Evolutionary conservation across 1,140 invertebrate genomes (phyloP), one percentile per base, ranked within the genome.

Genomic region (Sycophaga agraensis): DNA sequence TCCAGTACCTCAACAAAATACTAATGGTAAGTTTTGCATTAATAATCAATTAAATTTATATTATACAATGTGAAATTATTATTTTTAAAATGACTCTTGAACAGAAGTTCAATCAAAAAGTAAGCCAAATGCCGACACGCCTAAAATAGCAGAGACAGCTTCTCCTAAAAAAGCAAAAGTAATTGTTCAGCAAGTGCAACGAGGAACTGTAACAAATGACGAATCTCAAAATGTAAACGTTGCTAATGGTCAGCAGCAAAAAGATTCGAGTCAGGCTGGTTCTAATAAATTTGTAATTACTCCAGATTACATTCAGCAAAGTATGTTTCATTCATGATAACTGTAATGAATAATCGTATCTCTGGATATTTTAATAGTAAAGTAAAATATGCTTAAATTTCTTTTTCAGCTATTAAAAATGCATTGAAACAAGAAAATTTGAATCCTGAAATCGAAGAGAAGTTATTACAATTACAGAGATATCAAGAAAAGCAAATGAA

Each of bases 371-470:
- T 31, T 6, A 31, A 31, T 31, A 31, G 11, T 31, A 31, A 31
- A 31, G 28, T 11, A 31, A 31, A 31, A 31, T 31, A 31, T 31
- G 5, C 4, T 31, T 31, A 31, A 31, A 6, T n/a, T 76, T 65
- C 31, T 68, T 72, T 76, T 77, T 8, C 73, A 92, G 90, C 90
- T 2, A 91, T 92, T 57, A 90, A 90, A 78, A 91, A 88, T 75
- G 91, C 90, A 7, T 75, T 94, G 35, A 91, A 91, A 73, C 89
- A 91, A 75, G 90, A 92, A 70, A 94, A 94, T 75, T 80, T 96
- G 12, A 92, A 93, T 76, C 93, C 94, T 1, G 94, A 96, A 77
- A 93, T 96, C 46, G 93, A 96, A 75, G 93, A 96, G 66, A 96
- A 96, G 73, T 74, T 97, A 19, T 80, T 96, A 4, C 91, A 93